Conservation (phyloP, 2,797 vertebrate species). For the Coluber constrictor region DNA sequence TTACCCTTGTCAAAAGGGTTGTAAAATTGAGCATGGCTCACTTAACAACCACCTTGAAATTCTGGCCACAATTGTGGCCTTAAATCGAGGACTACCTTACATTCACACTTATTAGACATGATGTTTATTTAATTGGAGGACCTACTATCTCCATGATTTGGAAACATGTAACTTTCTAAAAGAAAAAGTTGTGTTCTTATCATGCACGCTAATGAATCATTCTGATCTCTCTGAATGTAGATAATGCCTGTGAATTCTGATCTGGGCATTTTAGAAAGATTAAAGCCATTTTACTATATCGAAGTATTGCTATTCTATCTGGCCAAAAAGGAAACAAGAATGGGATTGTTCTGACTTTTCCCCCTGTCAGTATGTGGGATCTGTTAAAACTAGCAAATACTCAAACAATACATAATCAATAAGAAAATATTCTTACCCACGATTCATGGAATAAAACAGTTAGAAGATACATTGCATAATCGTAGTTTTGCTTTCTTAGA, state of each 20-base stretch:
- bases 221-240: background rate
- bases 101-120: too few relatives aligned
- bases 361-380: background rate
- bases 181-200: too few relatives aligned
- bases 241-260: background rate
- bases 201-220: background rate
- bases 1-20: too few relatives aligned
- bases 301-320: background rate
- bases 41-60: too few relatives aligned
- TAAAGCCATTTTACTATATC: background rate
- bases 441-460: slow-evolving; percentile 96
- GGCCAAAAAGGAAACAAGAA: background rate
- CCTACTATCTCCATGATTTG: too few relatives aligned
- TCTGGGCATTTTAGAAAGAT: background rate
- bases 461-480: slow-evolving; percentile 90
- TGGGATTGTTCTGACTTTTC: background rate
- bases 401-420: background rate
- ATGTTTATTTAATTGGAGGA: too few relatives aligned
- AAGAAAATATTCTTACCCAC: slow-evolving; percentile 81
- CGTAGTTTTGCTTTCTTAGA: slow-evolving; percentile 86
- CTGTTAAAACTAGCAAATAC: background rate
- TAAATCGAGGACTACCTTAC: too few relatives aligned
- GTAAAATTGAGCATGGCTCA: too few relatives aligned
- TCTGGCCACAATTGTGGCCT: too few relatives aligned
- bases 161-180: too few relatives aligned